Evolutionary conservation across 2,888 invertebrate genomes (phyloP).

Genomic region (Plebejus anna): DNA sequence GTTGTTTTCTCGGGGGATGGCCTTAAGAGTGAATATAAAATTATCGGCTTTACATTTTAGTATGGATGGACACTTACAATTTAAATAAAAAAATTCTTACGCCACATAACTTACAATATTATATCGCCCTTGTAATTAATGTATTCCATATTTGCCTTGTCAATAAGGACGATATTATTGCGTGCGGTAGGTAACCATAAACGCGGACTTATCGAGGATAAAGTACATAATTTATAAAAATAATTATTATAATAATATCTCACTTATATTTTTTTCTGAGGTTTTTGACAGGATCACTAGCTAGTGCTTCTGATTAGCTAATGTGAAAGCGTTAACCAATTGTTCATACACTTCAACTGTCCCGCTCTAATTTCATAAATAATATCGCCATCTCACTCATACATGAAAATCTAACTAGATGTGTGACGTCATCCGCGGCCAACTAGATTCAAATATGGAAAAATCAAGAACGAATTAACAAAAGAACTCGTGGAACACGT

Average conservation of each 20-base stretch:
- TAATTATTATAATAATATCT: not conserved
- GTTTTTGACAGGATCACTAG: not conserved
- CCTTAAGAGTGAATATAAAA: not conserved
- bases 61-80: not conserved
- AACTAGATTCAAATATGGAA: no score
- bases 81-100: slow-evolving; percentile 13
- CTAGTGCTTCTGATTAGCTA: no score
- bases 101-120: slow-evolving; percentile 18
- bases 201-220: not conserved
- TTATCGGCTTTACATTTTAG: not conserved
- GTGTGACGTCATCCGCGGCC: no score
- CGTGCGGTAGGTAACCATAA: slow-evolving; percentile 4
- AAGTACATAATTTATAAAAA: not conserved
- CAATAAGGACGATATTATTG: slow-evolving; percentile 9
- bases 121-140: slow-evolving; percentile 6
- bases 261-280: not conserved
- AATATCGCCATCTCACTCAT: no score
- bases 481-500: no score
- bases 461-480: no score
- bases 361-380: no score
- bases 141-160: slow-evolving; percentile 26
- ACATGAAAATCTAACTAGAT: no score
- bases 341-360: no score
- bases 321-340: no score
- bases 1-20: no score